These are phyloP conservation scores for Pseudochirops cupreus DNA, from an alignment of 2,797 vertebrate genomes.

Conservation along the genomic window DNA sequence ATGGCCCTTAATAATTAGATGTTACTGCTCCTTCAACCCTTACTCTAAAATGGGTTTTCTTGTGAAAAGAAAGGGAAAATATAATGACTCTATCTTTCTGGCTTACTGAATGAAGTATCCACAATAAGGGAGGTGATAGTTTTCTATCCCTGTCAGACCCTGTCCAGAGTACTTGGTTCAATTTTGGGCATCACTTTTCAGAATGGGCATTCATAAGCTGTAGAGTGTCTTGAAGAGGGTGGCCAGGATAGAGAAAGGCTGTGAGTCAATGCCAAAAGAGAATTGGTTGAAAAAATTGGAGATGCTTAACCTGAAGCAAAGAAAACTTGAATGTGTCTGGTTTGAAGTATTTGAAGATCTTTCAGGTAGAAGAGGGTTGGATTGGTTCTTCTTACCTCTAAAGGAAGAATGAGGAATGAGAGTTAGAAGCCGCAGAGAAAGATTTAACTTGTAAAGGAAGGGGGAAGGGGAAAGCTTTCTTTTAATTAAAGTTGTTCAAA, in stretches of 20 bases:
- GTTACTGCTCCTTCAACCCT: not conserved
- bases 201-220: not conserved
- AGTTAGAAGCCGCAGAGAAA: not conserved
- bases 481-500: not conserved
- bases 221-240: not conserved
- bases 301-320: not conserved
- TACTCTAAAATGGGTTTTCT: not conserved
- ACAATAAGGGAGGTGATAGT: not conserved
- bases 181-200: not conserved
- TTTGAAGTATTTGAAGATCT: not conserved
- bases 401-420: not conserved
- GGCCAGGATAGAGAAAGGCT: not conserved
- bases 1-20: not conserved
- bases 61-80: not conserved
- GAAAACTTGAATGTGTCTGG: not conserved
- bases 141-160: not conserved
- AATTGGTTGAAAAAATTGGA: not conserved
- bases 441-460: not conserved
- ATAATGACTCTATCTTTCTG: too few relatives aligned
- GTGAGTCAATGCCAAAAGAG: not conserved
- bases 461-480: not conserved
- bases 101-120: not conserved
- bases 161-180: not conserved
- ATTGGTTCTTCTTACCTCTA: not conserved
- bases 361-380: not conserved